Percentiles rank a stretch among this genome's conserved stretches.
phyloP scores from a whole-genome alignment of 2,888 invertebrate genomes.

The Tetranychus truncatus region DNA sequence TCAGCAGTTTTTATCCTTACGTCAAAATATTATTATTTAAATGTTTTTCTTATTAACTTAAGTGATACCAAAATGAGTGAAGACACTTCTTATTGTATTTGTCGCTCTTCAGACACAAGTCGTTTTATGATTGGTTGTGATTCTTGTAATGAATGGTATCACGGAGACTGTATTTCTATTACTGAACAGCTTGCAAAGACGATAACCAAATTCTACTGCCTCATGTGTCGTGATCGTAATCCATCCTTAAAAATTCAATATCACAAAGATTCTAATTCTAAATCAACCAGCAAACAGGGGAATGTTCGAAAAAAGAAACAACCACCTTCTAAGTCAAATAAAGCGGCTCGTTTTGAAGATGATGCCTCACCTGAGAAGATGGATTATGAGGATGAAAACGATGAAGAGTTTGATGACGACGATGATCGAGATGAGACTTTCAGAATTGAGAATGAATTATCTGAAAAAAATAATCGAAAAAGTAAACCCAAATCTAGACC shows the following conservation, averaged over 20 bases:
- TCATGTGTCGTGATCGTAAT: conserved; percentile 47
- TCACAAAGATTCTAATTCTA: conserved; percentile 30
- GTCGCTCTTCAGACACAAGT: conserved; percentile 75
- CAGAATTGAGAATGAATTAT: conserved; percentile 12
- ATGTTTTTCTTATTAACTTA: no score
- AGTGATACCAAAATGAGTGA: neutral
- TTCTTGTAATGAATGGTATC: conserved; percentile 95
- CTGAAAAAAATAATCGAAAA: neutral
- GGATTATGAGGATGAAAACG: neutral
- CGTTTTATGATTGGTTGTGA: conserved; percentile 98
- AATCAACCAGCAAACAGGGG: neutral
- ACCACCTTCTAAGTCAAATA: neutral
- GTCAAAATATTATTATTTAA: no score
- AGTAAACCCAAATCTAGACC: neutral
- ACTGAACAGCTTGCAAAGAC: conserved; percentile 78
- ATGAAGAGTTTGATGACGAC: conserved; percentile 7
- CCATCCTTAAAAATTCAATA: conserved; percentile 43
- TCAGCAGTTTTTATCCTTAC: no score
- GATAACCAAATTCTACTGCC: conserved; percentile 82
- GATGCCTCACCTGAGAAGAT: neutral
- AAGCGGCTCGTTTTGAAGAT: neutral
- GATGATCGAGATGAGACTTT: conserved; percentile 6
- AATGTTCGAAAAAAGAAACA: neutral
- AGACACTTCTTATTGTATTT: conserved; percentile 61
- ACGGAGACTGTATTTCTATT: conserved; percentile 89